Conservation (phyloP, 2,113 vertebrate genomes). For the Varanus salvator region DNA sequence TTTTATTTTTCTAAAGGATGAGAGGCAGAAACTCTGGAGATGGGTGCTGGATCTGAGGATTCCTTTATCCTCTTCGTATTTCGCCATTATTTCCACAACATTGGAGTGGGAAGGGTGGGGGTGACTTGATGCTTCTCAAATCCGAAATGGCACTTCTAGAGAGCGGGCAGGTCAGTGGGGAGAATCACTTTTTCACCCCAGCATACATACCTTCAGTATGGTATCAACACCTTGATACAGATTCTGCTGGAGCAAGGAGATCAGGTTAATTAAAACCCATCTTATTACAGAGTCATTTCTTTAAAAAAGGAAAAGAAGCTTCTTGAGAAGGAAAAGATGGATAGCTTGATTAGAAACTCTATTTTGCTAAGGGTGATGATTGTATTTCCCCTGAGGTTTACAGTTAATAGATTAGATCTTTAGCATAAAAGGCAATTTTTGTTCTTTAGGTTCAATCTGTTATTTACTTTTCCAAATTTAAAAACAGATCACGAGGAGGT, state of each 20-base stretch:
- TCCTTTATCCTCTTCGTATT: background rate
- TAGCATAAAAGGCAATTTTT: background rate
- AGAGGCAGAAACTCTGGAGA: too few species aligned
- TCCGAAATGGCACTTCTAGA: background rate
- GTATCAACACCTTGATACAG: background rate
- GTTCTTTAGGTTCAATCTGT: background rate
- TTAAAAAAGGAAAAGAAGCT: background rate
- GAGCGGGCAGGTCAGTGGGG: background rate
- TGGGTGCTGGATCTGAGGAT: background rate
- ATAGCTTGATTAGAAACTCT: background rate
- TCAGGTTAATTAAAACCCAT: background rate
- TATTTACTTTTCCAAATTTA: background rate
- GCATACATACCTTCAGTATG: background rate
- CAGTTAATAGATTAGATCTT: background rate
- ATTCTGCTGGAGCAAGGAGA: background rate
- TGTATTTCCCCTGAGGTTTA: background rate
- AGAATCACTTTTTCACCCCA: background rate
- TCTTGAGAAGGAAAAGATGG: background rate
- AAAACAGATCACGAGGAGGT: background rate
- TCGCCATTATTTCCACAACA: background rate
- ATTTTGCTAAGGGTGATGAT: background rate
- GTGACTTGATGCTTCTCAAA: background rate
- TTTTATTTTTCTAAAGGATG: background rate
- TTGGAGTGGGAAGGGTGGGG: too few species aligned
- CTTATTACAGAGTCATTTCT: background rate